Conservation (phyloP, 2,888 invertebrate species). For the Biston stratarius region DNA sequence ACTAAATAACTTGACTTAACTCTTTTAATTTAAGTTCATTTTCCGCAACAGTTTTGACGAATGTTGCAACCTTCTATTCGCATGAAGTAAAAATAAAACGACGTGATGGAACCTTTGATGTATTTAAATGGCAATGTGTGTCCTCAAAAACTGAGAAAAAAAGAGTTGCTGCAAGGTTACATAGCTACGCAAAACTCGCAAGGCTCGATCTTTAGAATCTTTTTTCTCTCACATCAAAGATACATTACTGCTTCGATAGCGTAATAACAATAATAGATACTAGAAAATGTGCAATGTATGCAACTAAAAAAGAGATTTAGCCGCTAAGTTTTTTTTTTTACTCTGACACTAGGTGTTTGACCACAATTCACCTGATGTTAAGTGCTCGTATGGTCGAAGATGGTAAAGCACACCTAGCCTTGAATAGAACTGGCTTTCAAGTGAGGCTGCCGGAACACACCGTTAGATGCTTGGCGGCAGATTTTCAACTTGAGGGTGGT, state of each 20-base stretch:
- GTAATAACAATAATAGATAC: not conserved
- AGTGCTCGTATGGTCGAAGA: too few species aligned
- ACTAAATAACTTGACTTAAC: too few species aligned
- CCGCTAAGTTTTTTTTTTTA: too few species aligned
- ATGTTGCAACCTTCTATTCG: constrained; percentile 44
- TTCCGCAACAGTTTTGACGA: constrained; percentile 33
- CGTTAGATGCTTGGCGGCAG: too few species aligned
- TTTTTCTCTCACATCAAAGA: constrained; percentile 2
- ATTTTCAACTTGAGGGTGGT: too few species aligned
- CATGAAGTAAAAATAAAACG: constrained; percentile 59
- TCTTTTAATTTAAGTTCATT: constrained; percentile 19
- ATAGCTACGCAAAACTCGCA: constrained; percentile 53
- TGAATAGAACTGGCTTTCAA: too few species aligned
- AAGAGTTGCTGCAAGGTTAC: constrained; percentile 61
- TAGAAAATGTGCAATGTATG: constrained; percentile 35
- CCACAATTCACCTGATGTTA: too few species aligned
- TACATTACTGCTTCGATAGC: constrained; percentile 36
- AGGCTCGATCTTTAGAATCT: constrained; percentile 32
- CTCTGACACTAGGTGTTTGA: too few species aligned
- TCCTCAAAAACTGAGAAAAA: constrained; percentile 70
- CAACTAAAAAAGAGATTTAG: constrained; percentile 28
- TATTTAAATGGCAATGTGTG: constrained; percentile 71
- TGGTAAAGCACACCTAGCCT: too few species aligned
- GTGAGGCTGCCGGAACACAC: too few species aligned
- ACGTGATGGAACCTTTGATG: constrained; percentile 65